Percentiles rank a stretch among this genome's conserved stretches.
These are phyloP conservation scores for Rhizomys pruinosus DNA, from an alignment of 2,113 vertebrate genomes.

Conservation along the genomic window DNA sequence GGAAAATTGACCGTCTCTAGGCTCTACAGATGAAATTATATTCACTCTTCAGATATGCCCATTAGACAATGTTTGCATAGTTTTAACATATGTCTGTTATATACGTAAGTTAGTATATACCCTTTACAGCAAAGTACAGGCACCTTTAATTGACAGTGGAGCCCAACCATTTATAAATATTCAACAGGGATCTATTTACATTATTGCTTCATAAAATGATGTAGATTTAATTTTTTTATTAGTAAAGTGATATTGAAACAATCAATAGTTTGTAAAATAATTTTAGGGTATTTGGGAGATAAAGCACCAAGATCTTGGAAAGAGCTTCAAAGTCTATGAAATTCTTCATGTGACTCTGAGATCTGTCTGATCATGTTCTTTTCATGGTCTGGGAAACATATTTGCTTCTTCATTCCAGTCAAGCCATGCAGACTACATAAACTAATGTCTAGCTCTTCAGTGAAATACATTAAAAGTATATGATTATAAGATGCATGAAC, in stretches of 20 bases:
- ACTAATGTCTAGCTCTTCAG: slow-evolving; percentile 24
- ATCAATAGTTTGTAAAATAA: slow-evolving; percentile 66
- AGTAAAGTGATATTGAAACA: too few species aligned
- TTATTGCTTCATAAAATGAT: slow-evolving; percentile 49
- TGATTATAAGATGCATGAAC: too few species aligned
- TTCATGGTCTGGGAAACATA: slow-evolving; percentile 72
- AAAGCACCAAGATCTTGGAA: slow-evolving; percentile 67
- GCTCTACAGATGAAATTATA: background rate
- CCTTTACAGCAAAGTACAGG: background rate
- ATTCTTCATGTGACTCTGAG: slow-evolving; percentile 78
- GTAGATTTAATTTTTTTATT: slow-evolving; percentile 50
- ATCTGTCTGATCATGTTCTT: slow-evolving; percentile 69
- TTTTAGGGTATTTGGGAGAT: slow-evolving; percentile 32
- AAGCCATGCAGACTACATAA: slow-evolving; percentile 56
- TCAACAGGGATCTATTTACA: slow-evolving; percentile 32
- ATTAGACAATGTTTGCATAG: background rate
- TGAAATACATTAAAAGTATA: slow-evolving; percentile 7
- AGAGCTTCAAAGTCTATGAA: slow-evolving; percentile 74
- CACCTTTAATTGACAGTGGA: background rate
- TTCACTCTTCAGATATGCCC: background rate
- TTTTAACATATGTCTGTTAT: background rate
- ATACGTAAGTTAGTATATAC: background rate
- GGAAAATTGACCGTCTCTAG: background rate
- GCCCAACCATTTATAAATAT: background rate
- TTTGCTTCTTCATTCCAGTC: slow-evolving; percentile 45